Base-by-base conservation (phyloP, 2,113 vertebrate species). In the Ammodytes marinus region DNA sequence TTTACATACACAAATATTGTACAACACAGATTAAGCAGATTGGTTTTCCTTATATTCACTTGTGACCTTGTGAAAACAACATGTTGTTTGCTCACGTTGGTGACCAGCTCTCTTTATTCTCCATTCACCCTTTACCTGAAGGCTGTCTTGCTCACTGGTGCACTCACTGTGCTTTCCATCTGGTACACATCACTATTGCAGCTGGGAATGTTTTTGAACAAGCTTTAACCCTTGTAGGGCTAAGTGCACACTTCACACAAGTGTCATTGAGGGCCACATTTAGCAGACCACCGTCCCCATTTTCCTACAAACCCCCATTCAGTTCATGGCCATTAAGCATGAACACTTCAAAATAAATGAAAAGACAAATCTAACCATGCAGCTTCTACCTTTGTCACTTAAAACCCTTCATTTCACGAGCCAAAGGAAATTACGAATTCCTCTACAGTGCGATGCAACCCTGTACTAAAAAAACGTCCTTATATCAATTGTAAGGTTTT, bases 191-290 rank as follows among this genome's bases (percentile, higher is more conserved):
- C 64, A 47, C 49, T 43, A 7, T 83, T 70, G 69, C 74, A 86
- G 71, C 83, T 55, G 74, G 61, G 59, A 58, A 14, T 27, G 60
- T 50, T 73, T 79, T 65, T 50, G 7, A 73, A 82, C 65, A 71
- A 63, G 61, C 27, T 27, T 27, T 27, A 27, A 27, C 27, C 27
- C 27, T 27, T 8, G 15, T n/a, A 40, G 64, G 73, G 70, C 81
- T 82, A 83, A 81, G 74, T 79, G 67, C 65, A 54, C 64, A 82
- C 55, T 85, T 73, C 45, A 83, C 46, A 49, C 14, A 19, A 86
- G 66, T n/a, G 79, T 76, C 37, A 74, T 35, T 58, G 8, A 63
- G 60, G 46, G 15, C 45, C 68, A 54, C 27, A 72, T 64, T 27
- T 60, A 75, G 40, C 43, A 73, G 69, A 79, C 54, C 37, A 52